Evolutionary conservation across 2,888 invertebrate species (phyloP), one percentile per base, ranked within the genome.

Genomic region (Micropterix aruncella): DNA sequence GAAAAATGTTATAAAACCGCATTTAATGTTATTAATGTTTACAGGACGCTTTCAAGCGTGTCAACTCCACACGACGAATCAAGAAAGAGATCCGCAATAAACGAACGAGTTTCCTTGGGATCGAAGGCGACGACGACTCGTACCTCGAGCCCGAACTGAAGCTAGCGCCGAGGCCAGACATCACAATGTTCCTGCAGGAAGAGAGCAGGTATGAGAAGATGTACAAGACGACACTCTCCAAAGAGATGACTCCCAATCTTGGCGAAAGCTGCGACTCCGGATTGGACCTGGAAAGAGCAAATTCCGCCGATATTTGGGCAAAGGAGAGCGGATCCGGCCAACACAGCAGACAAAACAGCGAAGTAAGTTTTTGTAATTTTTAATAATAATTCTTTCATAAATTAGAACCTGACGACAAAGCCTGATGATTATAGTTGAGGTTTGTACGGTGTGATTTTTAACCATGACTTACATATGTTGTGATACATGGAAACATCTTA

Each of bases 51-150:
- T 73, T 85, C 50, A 80, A 81, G 54, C 77, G 86, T 52, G 74
- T 84, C 45, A 87, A 85, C 56, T 88, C 88, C 12, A 86, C 89
- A 1, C 84, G 87, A 50, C 75, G 88, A 52, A 87, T 90, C 55
- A 88, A 87, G 56, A 87, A 89, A 57, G 90, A 91, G 58, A 73
- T 91, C 43, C 75, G 87, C 7, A 83, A 83, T 56, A 84, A 90
- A 56, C 78, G 90, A 40, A 83, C 86, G 27, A 88, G 87, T 59
- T 91, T 91, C 60, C 72, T 91, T 38, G 90, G 90, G 40, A 80
- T 90, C 56, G 87, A 89, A 55, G 84, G 83, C 43, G 70, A 70
- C 14, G 77, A 80, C 52, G 79, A 83, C 56, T 74, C 74, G 52
- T 81, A 83, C 52, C 65, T 78, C 41, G 82, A 82, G 57, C 75